Evolutionary conservation across 2,888 invertebrate species (phyloP), one percentile per base, ranked within the genome.

Genomic region (Aradus depressus): DNA sequence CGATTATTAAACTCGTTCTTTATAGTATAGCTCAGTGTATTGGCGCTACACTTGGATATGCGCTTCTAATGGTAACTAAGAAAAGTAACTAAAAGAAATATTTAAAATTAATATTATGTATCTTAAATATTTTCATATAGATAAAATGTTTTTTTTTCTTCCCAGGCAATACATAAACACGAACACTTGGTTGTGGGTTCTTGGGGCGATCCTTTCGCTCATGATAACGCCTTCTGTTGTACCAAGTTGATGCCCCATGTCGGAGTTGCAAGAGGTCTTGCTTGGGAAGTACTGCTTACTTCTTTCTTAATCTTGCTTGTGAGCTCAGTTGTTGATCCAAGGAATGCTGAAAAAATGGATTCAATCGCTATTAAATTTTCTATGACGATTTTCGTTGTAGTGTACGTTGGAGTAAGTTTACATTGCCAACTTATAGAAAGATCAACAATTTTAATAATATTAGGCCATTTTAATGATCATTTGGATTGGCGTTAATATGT

Each of bases 361-460:
- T 66, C 68, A 1, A 60, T 63, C 1, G 59, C 70, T 1, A 58
- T 70, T 12, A 70, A 64, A 56, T 69, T 70, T 58, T 69, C 69
- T 3, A 49, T 70, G 22, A 57, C 65, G 3, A 64, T 71, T 1
- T 63, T 64, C 1, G 60, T 65, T 0, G 61, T 63, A 12, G 68
- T 58, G 19, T 42, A 42, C 28, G 26, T 42, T 16, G 4, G 42
- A 1, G 42, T 42, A 42, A 42, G 42, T n/a, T n/a, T n/a, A n/a
- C n/a, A n/a, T n/a, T n/a, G n/a, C n/a, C n/a, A n/a, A n/a, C n/a
- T n/a, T n/a, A n/a, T n/a, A n/a, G n/a, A n/a, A n/a, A n/a, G n/a
- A n/a, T n/a, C n/a, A n/a, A n/a, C n/a, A n/a, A n/a, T n/a, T n/a
- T n/a, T n/a, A n/a, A n/a, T n/a, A n/a, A n/a, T n/a, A n/a, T n/a